These are phyloP conservation scores for Apteryx mantelli DNA, from an alignment of 2,113 vertebrate species.

Conservation along the genomic window DNA sequence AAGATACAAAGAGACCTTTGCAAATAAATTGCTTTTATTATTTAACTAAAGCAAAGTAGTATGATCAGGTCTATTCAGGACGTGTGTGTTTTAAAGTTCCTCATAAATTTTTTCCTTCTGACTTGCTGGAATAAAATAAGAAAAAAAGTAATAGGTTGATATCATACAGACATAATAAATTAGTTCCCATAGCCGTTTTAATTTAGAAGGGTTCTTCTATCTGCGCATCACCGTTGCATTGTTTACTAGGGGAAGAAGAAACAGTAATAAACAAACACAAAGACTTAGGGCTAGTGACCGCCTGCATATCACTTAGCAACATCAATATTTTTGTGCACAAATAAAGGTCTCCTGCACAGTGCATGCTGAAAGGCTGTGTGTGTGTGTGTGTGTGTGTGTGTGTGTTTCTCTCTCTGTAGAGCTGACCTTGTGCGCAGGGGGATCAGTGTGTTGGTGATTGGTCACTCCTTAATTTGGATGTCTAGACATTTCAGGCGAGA, in stretches of 20 bases:
- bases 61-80: not conserved
- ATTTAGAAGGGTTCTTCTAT: constrained; percentile 23
- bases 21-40: not conserved
- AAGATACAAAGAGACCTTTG: not conserved
- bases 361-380: constrained; percentile 3
- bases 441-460: constrained; percentile 58
- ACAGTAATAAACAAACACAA: constrained; percentile 68
- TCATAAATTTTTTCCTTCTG: constrained; percentile 30
- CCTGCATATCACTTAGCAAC: constrained; percentile 76
- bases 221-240: constrained; percentile 56
- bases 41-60: not conserved
- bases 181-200: constrained; percentile 20
- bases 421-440: constrained; percentile 66
- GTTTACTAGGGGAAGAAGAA: constrained; percentile 46
- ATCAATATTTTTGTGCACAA: constrained; percentile 80
- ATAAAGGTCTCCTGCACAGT: constrained; percentile 66
- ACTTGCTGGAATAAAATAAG: not conserved
- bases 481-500: constrained; percentile 74
- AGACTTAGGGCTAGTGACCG: constrained; percentile 37
- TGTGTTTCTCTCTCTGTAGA: not conserved
- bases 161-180: constrained; percentile 56
- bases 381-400: not conserved
- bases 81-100: not conserved
- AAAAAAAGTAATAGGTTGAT: not conserved
- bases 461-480: constrained; percentile 76